Conservation (phyloP, 2,888 invertebrate species). For the Perizoma flavofasciatum region DNA sequence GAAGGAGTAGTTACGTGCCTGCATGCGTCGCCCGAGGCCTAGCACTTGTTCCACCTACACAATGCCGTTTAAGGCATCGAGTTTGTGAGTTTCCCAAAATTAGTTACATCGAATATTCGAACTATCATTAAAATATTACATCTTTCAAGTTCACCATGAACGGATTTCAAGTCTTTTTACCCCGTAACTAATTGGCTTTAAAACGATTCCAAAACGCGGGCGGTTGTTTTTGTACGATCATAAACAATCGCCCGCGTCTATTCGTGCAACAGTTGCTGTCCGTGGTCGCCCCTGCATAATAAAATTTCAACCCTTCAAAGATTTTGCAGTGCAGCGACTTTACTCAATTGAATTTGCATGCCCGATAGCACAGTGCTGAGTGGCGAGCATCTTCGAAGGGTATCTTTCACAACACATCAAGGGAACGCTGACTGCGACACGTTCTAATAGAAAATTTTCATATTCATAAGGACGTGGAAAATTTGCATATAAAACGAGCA, state of each 20-base stretch:
- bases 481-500: conserved; percentile 84
- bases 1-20: conserved; percentile 64
- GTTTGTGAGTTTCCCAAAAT: conserved; percentile 33
- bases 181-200: conserved; percentile 23
- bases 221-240: conserved; percentile 17
- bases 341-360: conserved; percentile 56
- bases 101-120: conserved; percentile 23
- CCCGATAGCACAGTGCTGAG: conserved; percentile 58
- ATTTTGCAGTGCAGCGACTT: conserved; percentile 22
- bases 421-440: conserved; percentile 79
- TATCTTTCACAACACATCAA: conserved; percentile 66
- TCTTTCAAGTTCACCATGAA: conserved; percentile 34
- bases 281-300: conserved; percentile 16
- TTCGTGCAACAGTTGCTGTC: conserved; percentile 25
- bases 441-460: conserved; percentile 84
- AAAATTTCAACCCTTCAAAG: conserved; percentile 20
- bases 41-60: conserved; percentile 38
- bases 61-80: conserved; percentile 39
- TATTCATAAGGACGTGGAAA: conserved; percentile 81
- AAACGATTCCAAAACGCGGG: conserved; percentile 13
- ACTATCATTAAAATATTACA: conserved; percentile 36
- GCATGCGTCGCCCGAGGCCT: conserved; percentile 51
- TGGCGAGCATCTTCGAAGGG: conserved; percentile 58
- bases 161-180: conserved; percentile 27
- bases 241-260: conserved; percentile 22